Evolutionary conservation across 2,888 invertebrate genomes (phyloP).

Genomic region (Philhelius pedissequus): DNA sequence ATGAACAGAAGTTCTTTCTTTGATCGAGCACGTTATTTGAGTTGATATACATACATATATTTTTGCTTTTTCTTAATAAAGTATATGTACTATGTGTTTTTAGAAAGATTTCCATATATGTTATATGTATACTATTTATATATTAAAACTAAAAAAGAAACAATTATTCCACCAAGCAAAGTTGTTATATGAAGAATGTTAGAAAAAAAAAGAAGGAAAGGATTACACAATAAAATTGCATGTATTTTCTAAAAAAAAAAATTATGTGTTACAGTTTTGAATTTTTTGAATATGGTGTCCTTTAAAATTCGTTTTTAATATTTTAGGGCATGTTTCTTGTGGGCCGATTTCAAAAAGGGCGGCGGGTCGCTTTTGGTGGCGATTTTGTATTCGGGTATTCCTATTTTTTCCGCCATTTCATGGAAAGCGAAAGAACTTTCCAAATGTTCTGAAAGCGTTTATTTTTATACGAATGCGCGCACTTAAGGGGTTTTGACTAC

Average conservation of each 20-base stretch:
- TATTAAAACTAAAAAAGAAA: constrained; percentile 21
- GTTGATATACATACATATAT: constrained; percentile 24
- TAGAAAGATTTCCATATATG: constrained; percentile 15
- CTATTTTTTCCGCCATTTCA: too few species aligned
- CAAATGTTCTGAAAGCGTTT: too few species aligned
- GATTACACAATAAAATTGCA: constrained; percentile 52
- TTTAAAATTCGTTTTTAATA: too few species aligned
- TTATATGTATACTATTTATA: constrained; percentile 49
- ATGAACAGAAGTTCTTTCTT: constrained; percentile 23
- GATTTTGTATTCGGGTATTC: too few species aligned
- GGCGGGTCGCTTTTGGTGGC: too few species aligned
- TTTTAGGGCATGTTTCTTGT: too few species aligned
- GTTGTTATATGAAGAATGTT: constrained; percentile 53
- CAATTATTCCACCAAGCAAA: constrained; percentile 51
- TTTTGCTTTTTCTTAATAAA: constrained; percentile 18
- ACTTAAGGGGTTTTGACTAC: too few species aligned
- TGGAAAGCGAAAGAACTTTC: too few species aligned
- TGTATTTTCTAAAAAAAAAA: constrained; percentile 51
- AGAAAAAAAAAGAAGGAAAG: constrained; percentile 28
- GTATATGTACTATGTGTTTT: constrained; percentile 54
- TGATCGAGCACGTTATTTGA: neutral
- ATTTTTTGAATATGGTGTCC: too few species aligned
- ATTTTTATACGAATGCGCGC: too few species aligned
- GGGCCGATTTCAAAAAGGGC: too few species aligned
- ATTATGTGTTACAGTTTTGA: neutral